phyloP scores from a whole-genome alignment of 2,797 vertebrate genomes.

The Hippopotamyrus pictus region DNA sequence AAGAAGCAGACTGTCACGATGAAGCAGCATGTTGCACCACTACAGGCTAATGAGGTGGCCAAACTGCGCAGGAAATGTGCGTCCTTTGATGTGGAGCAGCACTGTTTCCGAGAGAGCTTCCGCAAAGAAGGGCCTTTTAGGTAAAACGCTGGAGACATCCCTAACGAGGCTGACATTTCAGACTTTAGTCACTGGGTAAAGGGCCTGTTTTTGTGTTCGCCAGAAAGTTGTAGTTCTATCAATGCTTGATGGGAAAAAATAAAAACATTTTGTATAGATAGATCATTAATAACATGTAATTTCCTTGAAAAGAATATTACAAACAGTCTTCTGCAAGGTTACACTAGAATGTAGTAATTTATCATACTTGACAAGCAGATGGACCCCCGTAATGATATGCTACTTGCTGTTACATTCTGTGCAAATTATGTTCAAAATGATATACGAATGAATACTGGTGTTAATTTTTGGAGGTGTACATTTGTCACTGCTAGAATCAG shows the following conservation, averaged over 20 bases:
- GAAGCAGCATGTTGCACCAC: constrained; percentile 81
- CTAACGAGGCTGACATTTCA: background rate
- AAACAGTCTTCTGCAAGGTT: background rate
- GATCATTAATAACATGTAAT: background rate
- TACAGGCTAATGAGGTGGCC: constrained; percentile 76
- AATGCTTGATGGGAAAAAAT: background rate
- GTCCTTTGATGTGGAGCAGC: constrained; percentile 70
- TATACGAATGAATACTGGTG: background rate
- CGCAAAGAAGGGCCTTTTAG: constrained; percentile 75
- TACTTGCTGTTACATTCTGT: background rate
- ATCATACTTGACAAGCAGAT: constrained; percentile 2
- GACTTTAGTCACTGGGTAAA: background rate
- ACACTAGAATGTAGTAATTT: constrained; percentile 8
- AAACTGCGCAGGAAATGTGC: constrained; percentile 70
- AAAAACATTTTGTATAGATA: background rate
- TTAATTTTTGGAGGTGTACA: background rate
- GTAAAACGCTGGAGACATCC: constrained; percentile 48
- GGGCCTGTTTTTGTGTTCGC: background rate
- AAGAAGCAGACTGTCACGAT: constrained; percentile 73
- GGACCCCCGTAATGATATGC: background rate
- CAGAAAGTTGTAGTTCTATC: background rate
- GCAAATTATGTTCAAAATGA: background rate
- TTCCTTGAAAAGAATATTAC: background rate
- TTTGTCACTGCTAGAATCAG: background rate
- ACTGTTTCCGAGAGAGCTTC: constrained; percentile 72